Evolutionary conservation across 2,113 vertebrate genomes (phyloP), one percentile per base, ranked within the genome.

Genomic region (Chauna torquata): DNA sequence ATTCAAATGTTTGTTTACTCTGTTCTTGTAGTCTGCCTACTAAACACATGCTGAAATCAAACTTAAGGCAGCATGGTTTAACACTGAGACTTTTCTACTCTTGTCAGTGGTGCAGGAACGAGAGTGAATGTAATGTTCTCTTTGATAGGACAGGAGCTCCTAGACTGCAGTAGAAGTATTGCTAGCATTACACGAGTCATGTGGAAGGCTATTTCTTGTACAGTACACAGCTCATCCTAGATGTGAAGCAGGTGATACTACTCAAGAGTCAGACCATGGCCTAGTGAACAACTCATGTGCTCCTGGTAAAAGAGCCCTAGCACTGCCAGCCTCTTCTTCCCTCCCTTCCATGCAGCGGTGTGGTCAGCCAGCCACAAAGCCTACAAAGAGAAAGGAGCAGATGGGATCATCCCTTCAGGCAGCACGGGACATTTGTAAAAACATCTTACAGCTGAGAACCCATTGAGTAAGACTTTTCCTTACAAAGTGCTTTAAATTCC

Each of bases 11-110:
- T 70, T 81, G 40, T 75, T 80, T 59, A 59, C 58, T 36, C 34
- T 94, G 66, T 44, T 79, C 62, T 85, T 93, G 90, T 70, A 57
- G 70, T 30, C 70, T 90, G 85, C 66, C 85, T 42, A 3, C 66
- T 76, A 70, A 65, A 24, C 12, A 11, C 36, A 8, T 7, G 85
- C 90, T 36, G 79, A 65, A 61, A 72, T 42, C 79, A 42, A 59
- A 1, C 44, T 64, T 7, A 20, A 25, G 50, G 58, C 76, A 61
- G 45, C 14, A 3, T 13, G 27, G 83, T 69, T 65, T 50, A 69
- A 40, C 68, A 45, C 0, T 11, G 0, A 71, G 44, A 17, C 8
- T 12, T 71, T 91, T 58, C 65, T 19, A 2, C n/a, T 76, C 61
- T 64, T 2, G 0, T 23, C 66, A 50, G 47, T 0, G 49, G 11